Evolutionary conservation across 2,888 invertebrate species (phyloP).

Genomic region (Cepaea hortensis): DNA sequence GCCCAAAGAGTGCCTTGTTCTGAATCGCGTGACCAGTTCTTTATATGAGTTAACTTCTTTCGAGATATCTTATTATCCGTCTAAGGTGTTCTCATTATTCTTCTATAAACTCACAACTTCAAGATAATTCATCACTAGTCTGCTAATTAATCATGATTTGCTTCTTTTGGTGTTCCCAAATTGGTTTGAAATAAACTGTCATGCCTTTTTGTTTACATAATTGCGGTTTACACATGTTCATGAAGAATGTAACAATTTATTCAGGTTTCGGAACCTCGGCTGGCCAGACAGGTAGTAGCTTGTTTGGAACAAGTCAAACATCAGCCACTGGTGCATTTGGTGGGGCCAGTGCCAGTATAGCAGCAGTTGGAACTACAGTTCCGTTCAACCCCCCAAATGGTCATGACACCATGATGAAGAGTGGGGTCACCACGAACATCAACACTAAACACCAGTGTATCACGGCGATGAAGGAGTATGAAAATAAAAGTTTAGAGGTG

Average conservation of each 20-base stretch:
- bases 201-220: no score
- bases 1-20: no score
- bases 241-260: background rate
- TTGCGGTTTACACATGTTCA: no score
- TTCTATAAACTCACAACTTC: no score
- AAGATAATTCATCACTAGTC: no score
- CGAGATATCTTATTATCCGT: no score
- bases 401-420: slow-evolving; percentile 85
- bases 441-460: slow-evolving; percentile 97
- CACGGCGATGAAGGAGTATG: slow-evolving; percentile 99
- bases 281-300: slow-evolving; percentile 22
- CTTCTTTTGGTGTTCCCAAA: no score
- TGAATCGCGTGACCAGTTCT: no score
- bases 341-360: slow-evolving; percentile 36
- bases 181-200: no score
- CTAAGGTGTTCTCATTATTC: no score
- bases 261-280: slow-evolving; percentile 57
- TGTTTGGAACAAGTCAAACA: slow-evolving; percentile 38
- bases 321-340: slow-evolving; percentile 52
- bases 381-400: slow-evolving; percentile 92
- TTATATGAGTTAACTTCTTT: no score
- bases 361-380: slow-evolving; percentile 75
- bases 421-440: slow-evolving; percentile 86
- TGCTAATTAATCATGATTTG: no score
- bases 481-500: slow-evolving; percentile 90